These are phyloP conservation scores for Chorisops tibialis DNA, from an alignment of 2,888 invertebrate species.

Conservation along the genomic window DNA sequence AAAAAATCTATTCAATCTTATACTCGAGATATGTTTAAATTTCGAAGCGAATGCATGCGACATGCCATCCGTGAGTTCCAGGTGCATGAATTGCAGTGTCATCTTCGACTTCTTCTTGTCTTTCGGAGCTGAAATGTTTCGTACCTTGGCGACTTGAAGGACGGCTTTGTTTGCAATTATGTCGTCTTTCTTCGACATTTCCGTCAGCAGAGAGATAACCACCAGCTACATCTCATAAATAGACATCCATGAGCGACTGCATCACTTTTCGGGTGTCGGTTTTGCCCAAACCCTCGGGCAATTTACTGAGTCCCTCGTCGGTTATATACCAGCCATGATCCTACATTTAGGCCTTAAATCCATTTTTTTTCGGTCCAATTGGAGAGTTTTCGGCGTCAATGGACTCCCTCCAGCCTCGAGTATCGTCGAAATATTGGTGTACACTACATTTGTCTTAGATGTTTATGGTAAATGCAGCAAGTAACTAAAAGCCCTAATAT, in stretches of 20 bases:
- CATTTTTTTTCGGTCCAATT: slow-evolving; percentile 51
- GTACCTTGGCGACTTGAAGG: slow-evolving; percentile 81
- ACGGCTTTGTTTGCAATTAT: slow-evolving; percentile 61
- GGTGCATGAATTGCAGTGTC: slow-evolving; percentile 79
- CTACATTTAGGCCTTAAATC: slow-evolving; percentile 61
- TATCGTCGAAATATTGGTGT: too few species aligned
- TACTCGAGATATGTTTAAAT: slow-evolving; percentile 63
- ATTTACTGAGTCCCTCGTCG: slow-evolving; percentile 64
- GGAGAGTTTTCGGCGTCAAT: too few species aligned
- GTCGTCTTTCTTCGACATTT: slow-evolving; percentile 58
- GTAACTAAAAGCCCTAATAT: too few species aligned
- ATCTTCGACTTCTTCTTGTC: slow-evolving; percentile 79
- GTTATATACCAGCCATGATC: slow-evolving; percentile 71
- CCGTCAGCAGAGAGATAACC: slow-evolving; percentile 68
- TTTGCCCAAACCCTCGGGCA: slow-evolving; percentile 63
- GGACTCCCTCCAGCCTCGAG: too few species aligned
- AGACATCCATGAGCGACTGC: slow-evolving; percentile 67
- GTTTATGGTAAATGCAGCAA: too few species aligned
- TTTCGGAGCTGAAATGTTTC: slow-evolving; percentile 88
- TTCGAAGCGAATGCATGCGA: slow-evolving; percentile 75
- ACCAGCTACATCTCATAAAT: slow-evolving; percentile 78
- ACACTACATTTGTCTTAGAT: too few species aligned
- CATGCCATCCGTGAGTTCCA: slow-evolving; percentile 83
- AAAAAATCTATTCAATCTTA: slow-evolving; percentile 71
- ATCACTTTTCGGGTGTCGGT: slow-evolving; percentile 62